Conservation (phyloP, 2,888 invertebrate genomes). For the Pachycephus smyrnensis region DNA sequence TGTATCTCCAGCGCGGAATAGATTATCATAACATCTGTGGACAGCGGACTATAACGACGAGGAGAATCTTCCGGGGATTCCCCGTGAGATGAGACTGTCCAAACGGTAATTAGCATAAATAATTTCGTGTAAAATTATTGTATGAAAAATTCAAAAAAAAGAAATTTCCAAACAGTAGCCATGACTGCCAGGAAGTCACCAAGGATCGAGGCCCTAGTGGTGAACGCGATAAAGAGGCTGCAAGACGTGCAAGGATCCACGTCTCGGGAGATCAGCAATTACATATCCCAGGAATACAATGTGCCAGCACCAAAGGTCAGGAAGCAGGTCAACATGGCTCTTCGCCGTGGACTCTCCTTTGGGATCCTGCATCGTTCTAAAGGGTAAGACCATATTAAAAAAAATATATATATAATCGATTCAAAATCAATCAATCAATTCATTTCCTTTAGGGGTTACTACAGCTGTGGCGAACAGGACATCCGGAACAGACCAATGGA, state of each 20-base stretch:
- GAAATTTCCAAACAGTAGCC: background rate
- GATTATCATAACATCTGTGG: background rate
- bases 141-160: background rate
- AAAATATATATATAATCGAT: background rate
- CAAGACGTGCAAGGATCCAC: slow-evolving; percentile 58
- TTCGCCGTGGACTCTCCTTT: slow-evolving; percentile 56
- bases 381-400: slow-evolving; percentile 39
- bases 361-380: slow-evolving; percentile 55
- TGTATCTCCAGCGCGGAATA: background rate
- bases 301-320: slow-evolving; percentile 44
- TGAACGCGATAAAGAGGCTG: slow-evolving; percentile 56
- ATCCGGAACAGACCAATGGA: background rate
- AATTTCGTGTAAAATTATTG: background rate
- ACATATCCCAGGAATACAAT: slow-evolving; percentile 55
- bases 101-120: background rate
- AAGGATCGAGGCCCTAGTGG: slow-evolving; percentile 57
- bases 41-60: background rate
- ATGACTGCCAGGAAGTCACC: slow-evolving; percentile 41
- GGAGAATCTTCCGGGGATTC: background rate
- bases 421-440: background rate
- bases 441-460: background rate
- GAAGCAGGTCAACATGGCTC: slow-evolving; percentile 52
- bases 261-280: slow-evolving; percentile 56
- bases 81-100: background rate
- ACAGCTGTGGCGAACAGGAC: background rate